Evolutionary conservation across 2,888 invertebrate species (phyloP).

Genomic region (Tipula unca): DNA sequence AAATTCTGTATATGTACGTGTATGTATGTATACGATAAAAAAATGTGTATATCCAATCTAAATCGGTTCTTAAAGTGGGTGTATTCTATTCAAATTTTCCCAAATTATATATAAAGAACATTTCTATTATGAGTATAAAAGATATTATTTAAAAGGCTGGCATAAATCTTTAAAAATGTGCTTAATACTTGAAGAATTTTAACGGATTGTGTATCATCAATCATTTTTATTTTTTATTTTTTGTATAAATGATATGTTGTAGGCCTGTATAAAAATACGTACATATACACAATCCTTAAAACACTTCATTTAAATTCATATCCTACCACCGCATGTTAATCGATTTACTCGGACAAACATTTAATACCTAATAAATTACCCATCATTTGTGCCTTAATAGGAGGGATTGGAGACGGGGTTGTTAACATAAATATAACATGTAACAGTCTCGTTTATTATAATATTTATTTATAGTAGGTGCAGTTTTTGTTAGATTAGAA

Average conservation of each 20-base stretch:
- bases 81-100: not conserved
- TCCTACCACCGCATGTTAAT: not conserved
- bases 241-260: not conserved
- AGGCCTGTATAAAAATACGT: not conserved
- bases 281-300: not conserved
- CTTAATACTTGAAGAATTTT: not conserved
- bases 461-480: not conserved
- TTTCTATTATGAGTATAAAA: not conserved
- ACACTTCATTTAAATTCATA: not conserved
- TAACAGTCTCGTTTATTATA: not conserved
- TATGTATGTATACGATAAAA: not conserved
- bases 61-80: not conserved
- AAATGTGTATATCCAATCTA: not conserved
- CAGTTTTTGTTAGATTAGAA: not conserved
- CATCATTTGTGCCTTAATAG: not conserved
- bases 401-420: too few relatives aligned
- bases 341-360: not conserved
- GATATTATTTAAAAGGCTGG: not conserved
- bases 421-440: not conserved
- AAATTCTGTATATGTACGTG: too few relatives aligned
- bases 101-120: not conserved
- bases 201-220: not conserved
- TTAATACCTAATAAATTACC: not conserved
- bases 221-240: not conserved
- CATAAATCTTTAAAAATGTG: not conserved